A percentile compares a stretch with the other conserved stretches of the same genome.
phyloP scores from a whole-genome alignment of 2,113 vertebrate genomes.

The Connochaetes taurinus region DNA sequence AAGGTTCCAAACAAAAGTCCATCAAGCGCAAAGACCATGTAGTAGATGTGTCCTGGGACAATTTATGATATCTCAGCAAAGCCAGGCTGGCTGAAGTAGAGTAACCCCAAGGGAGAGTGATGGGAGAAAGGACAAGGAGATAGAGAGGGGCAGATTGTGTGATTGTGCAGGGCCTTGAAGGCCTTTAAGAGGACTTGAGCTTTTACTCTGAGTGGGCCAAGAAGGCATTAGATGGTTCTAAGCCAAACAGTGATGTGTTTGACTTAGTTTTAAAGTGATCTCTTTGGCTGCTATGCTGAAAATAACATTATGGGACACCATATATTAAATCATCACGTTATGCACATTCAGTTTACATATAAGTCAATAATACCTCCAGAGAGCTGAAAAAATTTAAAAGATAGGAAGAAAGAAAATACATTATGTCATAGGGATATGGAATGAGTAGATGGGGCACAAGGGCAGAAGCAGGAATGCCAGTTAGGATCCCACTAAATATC shows the following conservation, averaged over 20 bases:
- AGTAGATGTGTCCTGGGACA: background rate
- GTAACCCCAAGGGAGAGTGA: background rate
- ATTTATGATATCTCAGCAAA: background rate
- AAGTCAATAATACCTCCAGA: background rate
- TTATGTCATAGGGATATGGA: background rate
- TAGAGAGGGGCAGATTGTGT: background rate
- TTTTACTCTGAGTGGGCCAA: background rate
- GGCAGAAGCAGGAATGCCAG: background rate
- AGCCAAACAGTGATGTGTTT: background rate
- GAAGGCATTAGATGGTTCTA: background rate
- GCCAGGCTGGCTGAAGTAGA: background rate
- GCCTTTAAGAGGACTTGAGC: background rate
- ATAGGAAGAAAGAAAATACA: background rate
- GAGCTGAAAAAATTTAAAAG: background rate
- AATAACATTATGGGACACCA: background rate
- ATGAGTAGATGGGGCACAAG: background rate
- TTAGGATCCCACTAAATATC: background rate
- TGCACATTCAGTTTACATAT: background rate
- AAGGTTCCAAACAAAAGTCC: background rate
- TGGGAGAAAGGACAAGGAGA: background rate
- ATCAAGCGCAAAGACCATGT: background rate
- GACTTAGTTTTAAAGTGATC: background rate
- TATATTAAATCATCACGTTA: background rate
- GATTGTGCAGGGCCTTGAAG: background rate
- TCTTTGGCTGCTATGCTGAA: background rate